phyloP scores from a whole-genome alignment of 2,888 invertebrate species.

The Acleris holmiana region DNA sequence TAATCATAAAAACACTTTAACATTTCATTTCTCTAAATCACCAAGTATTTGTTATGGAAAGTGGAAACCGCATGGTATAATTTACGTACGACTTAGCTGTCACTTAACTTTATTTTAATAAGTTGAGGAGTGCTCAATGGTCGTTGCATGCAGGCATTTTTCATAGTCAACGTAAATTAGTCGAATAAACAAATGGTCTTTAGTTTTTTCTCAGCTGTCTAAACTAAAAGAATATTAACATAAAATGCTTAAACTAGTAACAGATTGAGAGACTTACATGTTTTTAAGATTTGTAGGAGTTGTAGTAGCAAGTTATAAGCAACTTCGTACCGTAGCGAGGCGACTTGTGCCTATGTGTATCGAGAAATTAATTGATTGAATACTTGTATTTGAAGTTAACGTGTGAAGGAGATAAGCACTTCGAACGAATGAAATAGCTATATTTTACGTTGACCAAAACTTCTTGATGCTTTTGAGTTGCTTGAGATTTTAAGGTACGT shows the following conservation, averaged over 20 bases:
- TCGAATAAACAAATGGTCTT: conserved; percentile 24
- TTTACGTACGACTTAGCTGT: conserved; percentile 17
- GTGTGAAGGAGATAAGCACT: conserved; percentile 55
- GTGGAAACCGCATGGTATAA: conserved; percentile 31
- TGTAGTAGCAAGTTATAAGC: conserved; percentile 13
- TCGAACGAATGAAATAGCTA: conserved; percentile 51
- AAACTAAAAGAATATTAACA: neutral
- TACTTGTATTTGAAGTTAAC: conserved; percentile 58
- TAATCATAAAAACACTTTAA: neutral
- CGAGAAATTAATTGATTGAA: conserved; percentile 43
- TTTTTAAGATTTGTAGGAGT: conserved; percentile 8
- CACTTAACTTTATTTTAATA: conserved; percentile 14
- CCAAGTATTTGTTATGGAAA: conserved; percentile 22
- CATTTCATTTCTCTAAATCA: neutral
- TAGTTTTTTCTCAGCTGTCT: conserved; percentile 18
- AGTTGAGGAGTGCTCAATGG: conserved; percentile 13
- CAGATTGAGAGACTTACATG: conserved; percentile 21
- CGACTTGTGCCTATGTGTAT: conserved; percentile 40
- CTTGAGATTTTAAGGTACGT: neutral
- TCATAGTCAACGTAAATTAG: conserved; percentile 14
- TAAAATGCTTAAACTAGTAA: conserved; percentile 1
- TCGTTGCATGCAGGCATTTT: neutral
- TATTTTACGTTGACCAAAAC: conserved; percentile 31
- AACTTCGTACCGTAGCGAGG: conserved; percentile 29
- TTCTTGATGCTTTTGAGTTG: conserved; percentile 51